These are phyloP conservation scores for Clostera curtula DNA, from an alignment of 2,888 invertebrate species.

Conservation along the genomic window DNA sequence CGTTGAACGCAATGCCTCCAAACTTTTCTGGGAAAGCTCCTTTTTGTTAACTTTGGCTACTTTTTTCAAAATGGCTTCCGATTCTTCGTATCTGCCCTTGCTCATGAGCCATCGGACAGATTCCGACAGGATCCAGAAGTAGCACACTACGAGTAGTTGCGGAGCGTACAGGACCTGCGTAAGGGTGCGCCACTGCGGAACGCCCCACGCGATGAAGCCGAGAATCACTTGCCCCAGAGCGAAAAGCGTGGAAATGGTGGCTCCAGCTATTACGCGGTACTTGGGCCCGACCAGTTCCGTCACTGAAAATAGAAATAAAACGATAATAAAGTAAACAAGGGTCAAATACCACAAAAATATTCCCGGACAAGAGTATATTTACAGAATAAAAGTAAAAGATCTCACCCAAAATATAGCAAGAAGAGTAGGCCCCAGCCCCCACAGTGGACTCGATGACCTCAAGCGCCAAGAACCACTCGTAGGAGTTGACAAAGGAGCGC, in stretches of 20 bases:
- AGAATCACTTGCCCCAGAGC: conserved; percentile 83
- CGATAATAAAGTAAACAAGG: background rate
- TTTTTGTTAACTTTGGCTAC: conserved; percentile 78
- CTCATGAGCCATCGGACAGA: conserved; percentile 86
- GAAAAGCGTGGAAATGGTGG: conserved; percentile 82
- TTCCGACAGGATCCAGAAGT: conserved; percentile 83
- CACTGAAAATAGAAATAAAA: conserved; percentile 56
- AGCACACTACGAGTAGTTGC: conserved; percentile 78
- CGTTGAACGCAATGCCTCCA: conserved; percentile 50
- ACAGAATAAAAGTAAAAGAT: no score
- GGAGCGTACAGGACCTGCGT: conserved; percentile 82
- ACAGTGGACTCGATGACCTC: conserved; percentile 83
- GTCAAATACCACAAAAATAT: no score
- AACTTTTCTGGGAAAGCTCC: conserved; percentile 69
- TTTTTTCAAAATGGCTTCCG: conserved; percentile 76
- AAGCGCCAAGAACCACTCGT: conserved; percentile 79
- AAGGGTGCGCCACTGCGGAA: conserved; percentile 80
- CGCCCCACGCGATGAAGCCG: conserved; percentile 81
- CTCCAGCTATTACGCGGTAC: conserved; percentile 82
- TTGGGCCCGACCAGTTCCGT: conserved; percentile 86
- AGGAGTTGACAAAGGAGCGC: conserved; percentile 80
- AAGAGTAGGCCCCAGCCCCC: conserved; percentile 81
- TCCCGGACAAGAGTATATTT: no score
- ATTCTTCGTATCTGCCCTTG: conserved; percentile 79
- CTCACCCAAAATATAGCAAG: conserved; percentile 82